phyloP scores from a whole-genome alignment of 2,113 vertebrate species.

The Lathamus discolor region DNA sequence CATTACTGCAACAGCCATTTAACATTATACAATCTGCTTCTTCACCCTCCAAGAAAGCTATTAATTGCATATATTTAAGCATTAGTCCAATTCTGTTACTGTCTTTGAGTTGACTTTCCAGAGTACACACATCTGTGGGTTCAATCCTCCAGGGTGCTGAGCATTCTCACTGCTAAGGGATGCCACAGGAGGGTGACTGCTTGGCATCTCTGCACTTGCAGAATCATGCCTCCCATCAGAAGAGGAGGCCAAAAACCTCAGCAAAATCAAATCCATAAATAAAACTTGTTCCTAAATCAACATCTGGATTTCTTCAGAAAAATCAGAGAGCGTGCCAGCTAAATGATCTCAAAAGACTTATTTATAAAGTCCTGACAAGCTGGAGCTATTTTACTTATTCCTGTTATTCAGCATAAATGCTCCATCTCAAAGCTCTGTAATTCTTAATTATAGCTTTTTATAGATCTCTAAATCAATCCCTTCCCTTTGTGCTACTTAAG shows the following conservation, averaged over 20 bases:
- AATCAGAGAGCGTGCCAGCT: not conserved
- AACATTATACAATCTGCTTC: not conserved
- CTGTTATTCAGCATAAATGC: not conserved
- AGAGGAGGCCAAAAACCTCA: not conserved
- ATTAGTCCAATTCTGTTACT: not conserved
- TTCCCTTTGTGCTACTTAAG: not conserved
- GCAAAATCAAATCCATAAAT: conserved; percentile 28
- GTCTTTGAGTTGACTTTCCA: not conserved
- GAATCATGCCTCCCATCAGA: not conserved
- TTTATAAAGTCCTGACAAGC: not conserved
- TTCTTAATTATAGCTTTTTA: conserved; percentile 1
- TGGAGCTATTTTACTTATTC: conserved; percentile 12
- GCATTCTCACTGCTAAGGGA: not conserved
- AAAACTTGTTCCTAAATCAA: conserved; percentile 35
- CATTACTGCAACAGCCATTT: not conserved
- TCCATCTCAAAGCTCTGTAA: not conserved
- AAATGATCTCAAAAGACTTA: not conserved
- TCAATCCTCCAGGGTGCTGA: not conserved
- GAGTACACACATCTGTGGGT: not conserved
- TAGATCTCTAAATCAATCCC: not conserved
- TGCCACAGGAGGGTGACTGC: not conserved
- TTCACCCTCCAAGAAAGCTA: not conserved
- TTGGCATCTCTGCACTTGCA: not conserved
- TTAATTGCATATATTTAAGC: not conserved
- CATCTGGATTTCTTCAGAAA: conserved; percentile 42